phyloP scores from a whole-genome alignment of 2,888 invertebrate genomes.

The Malacosoma neustria region DNA sequence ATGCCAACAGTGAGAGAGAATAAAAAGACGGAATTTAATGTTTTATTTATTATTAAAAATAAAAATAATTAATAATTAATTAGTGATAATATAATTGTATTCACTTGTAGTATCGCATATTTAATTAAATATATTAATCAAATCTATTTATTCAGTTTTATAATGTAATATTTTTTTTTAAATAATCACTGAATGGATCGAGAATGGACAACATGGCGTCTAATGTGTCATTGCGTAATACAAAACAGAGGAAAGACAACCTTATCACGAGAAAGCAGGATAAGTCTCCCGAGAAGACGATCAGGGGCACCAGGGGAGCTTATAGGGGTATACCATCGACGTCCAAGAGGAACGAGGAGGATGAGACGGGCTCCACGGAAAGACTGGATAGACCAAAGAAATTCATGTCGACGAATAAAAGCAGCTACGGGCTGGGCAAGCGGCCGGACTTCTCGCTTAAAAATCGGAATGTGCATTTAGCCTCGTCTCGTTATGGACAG shows the following conservation, averaged over 20 bases:
- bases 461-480: slow-evolving; percentile 66
- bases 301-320: slow-evolving; percentile 60
- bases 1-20: slow-evolving; percentile 70
- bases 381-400: slow-evolving; percentile 70
- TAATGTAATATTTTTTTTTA: slow-evolving; percentile 10
- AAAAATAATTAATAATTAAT: too few species aligned
- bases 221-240: slow-evolving; percentile 52
- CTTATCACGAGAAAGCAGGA: slow-evolving; percentile 68
- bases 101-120: slow-evolving; percentile 5
- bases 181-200: slow-evolving; percentile 34
- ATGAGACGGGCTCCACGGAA: slow-evolving; percentile 56
- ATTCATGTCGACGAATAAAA: slow-evolving; percentile 61
- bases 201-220: slow-evolving; percentile 69
- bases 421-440: slow-evolving; percentile 60
- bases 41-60: slow-evolving; percentile 56
- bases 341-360: slow-evolving; percentile 58
- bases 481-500: slow-evolving; percentile 68
- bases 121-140: slow-evolving; percentile 12
- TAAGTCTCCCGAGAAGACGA: slow-evolving; percentile 69
- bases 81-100: slow-evolving; percentile 35
- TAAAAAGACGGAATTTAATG: slow-evolving; percentile 65
- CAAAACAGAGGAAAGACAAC: slow-evolving; percentile 66
- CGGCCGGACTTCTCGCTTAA: slow-evolving; percentile 65
- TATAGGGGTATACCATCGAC: slow-evolving; percentile 59
- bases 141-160: slow-evolving; percentile 27